phyloP scores from a whole-genome alignment of 2,113 vertebrate species.

The Odocoileus hemionus region DNA sequence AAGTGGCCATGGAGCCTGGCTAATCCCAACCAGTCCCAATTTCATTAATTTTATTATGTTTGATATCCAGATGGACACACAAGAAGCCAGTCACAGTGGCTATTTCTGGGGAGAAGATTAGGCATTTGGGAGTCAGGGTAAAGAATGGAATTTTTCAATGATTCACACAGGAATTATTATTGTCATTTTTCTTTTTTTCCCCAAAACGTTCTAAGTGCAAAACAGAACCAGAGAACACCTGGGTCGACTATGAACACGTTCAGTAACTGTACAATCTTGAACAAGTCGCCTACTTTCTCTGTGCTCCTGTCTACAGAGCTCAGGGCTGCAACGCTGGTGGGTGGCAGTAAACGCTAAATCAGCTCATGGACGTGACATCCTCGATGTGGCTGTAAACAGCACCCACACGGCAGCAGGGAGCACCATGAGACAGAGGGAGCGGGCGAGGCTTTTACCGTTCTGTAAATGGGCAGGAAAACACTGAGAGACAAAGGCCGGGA shows the following conservation, averaged over 20 bases:
- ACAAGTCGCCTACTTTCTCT: background rate
- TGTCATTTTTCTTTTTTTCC: background rate
- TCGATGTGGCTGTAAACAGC: background rate
- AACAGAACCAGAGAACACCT: background rate
- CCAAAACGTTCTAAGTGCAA: background rate
- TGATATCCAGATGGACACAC: background rate
- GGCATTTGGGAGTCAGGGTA: background rate
- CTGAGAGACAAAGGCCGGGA: background rate
- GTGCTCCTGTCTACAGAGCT: background rate
- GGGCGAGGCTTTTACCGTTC: accelerated
- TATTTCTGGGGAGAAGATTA: background rate
- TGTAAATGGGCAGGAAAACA: background rate
- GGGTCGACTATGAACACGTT: background rate
- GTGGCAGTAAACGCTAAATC: too few relatives aligned
- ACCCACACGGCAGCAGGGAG: background rate
- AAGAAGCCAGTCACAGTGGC: background rate
- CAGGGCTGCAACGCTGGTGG: accelerated
- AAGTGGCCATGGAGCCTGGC: background rate
- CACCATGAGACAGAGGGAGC: background rate
- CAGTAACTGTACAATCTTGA: background rate
- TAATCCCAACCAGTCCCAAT: background rate
- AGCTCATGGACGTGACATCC: background rate
- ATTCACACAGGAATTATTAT: background rate
- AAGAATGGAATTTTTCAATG: background rate
- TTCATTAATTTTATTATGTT: background rate